A percentile compares a stretch with the other conserved stretches of the same genome.
Conservation (phyloP, 53 echinoderm and acorn worm species). For the Echinometra lucunter region DNA sequence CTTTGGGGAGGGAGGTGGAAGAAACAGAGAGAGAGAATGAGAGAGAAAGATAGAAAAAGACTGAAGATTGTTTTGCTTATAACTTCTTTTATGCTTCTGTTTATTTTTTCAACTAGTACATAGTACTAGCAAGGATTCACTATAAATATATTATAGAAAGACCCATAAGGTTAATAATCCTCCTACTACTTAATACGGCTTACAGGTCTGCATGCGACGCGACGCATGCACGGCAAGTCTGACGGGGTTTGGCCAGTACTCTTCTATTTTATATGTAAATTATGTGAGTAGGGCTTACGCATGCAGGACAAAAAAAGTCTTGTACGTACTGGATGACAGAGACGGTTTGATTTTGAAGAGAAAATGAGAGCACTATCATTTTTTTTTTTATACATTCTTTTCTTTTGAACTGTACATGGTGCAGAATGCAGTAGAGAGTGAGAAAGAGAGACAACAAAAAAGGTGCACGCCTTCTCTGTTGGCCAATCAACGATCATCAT, state of each 20-base stretch:
- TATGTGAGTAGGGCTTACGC: not conserved
- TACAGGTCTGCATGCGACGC: not conserved
- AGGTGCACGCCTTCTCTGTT: not conserved
- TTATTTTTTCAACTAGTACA: too few relatives aligned
- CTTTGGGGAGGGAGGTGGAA: not conserved
- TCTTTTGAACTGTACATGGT: not conserved
- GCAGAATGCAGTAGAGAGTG: too few relatives aligned
- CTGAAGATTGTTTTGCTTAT: too few relatives aligned
- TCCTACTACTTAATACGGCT: too few relatives aligned
- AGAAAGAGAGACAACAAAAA: not conserved
- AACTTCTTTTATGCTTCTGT: not conserved
- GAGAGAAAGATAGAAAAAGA: too few relatives aligned
- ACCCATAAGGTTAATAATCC: too few relatives aligned
- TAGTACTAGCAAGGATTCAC: too few relatives aligned
- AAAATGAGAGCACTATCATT: not conserved
- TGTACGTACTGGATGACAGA: not conserved
- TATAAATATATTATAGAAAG: too few relatives aligned
- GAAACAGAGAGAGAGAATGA: not conserved
- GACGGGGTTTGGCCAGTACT: not conserved
- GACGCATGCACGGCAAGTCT: not conserved
- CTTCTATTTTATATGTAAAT: not conserved
- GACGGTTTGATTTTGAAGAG: not conserved
- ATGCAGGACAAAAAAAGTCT: not conserved
- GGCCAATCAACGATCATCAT: constrained; percentile 25
- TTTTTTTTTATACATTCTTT: not conserved